These are phyloP conservation scores for Zoanthus sociatus DNA, from an alignment of 92 coral and sea anemone species.

Conservation along the genomic window DNA sequence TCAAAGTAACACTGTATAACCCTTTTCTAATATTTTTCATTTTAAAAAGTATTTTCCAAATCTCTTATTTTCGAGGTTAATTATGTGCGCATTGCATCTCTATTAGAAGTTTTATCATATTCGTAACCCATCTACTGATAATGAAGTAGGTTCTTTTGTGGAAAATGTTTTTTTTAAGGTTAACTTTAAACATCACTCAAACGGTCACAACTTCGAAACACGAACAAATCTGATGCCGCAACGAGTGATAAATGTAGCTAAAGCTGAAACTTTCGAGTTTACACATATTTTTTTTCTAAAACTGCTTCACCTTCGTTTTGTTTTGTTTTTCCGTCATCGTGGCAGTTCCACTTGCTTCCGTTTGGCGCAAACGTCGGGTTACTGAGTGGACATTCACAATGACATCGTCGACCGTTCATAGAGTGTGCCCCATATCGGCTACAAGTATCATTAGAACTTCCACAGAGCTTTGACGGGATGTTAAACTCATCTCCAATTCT, in stretches of 20 bases:
- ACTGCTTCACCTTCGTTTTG: slow-evolving; percentile 6
- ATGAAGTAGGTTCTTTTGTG: too few species aligned
- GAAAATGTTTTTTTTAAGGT: too few species aligned
- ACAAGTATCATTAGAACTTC: not conserved
- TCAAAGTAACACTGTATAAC: too few species aligned
- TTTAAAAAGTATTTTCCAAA: too few species aligned
- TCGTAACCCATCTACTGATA: too few species aligned
- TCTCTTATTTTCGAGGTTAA: too few species aligned
- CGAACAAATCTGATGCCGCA: not conserved
- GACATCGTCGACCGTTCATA: not conserved
- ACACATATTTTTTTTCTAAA: not conserved
- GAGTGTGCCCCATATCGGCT: not conserved
- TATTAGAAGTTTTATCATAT: too few species aligned
- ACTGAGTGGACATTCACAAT: not conserved
- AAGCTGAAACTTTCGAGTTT: not conserved
- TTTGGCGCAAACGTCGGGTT: slow-evolving; percentile 17
- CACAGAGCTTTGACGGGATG: not conserved
- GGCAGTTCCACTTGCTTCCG: slow-evolving; percentile 23
- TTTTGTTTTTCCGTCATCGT: not conserved
- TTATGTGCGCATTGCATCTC: too few species aligned
- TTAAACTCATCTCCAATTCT: slow-evolving; percentile 30
- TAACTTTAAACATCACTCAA: too few species aligned
- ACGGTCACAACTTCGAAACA: too few species aligned
- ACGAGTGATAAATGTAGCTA: not conserved
- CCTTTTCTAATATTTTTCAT: too few species aligned